Conservation (phyloP, 53 echinoderm and acorn worm species). For the Paracentrotus lividus region DNA sequence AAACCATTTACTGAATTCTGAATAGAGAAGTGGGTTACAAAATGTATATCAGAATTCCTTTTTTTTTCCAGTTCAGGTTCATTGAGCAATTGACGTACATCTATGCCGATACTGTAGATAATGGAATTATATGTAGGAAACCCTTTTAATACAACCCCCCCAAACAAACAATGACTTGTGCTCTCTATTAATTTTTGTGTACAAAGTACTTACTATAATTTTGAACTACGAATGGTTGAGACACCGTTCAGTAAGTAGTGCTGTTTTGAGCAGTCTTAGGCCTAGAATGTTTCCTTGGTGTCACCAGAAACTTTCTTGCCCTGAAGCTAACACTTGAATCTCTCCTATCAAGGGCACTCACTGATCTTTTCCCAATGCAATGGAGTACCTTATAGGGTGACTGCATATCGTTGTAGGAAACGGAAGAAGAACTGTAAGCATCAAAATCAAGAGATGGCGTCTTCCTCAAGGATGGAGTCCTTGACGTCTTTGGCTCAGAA, state of each 20-base stretch:
- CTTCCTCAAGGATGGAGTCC: neutral
- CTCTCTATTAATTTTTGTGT: no score
- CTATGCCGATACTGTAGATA: no score
- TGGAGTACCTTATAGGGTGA: slow-evolving; percentile 63
- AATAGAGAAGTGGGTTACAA: no score
- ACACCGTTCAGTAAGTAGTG: neutral
- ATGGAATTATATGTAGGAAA: no score
- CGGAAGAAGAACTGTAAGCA: neutral
- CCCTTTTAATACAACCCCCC: no score
- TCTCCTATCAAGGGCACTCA: neutral
- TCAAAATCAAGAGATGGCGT: neutral
- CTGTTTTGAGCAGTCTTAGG: slow-evolving; percentile 21
- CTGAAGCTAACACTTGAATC: neutral
- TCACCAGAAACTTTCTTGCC: slow-evolving; percentile 43
- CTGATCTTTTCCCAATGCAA: slow-evolving; percentile 49
- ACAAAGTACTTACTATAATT: no score
- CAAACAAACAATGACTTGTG: no score
- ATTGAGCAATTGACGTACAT: no score
- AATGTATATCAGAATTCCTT: no score
- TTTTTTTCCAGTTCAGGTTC: no score
- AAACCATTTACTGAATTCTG: no score
- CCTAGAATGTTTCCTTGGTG: neutral
- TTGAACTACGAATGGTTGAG: neutral
- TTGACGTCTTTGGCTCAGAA: neutral
- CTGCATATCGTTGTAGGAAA: slow-evolving; percentile 61